Conservation (phyloP, 2,888 invertebrate genomes). For the Andrena praecox region DNA sequence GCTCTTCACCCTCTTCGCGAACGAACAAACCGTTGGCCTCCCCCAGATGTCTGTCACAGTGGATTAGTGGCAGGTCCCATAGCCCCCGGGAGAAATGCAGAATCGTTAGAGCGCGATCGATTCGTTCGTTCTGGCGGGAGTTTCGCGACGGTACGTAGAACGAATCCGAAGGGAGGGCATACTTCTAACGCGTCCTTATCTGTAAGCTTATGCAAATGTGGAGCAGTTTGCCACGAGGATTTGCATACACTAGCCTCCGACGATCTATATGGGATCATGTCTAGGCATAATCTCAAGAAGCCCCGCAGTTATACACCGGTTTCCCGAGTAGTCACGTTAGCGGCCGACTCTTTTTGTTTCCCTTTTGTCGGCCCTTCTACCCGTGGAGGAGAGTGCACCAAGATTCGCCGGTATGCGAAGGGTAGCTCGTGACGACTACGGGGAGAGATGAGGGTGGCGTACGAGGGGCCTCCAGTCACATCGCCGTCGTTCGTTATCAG, state of each 20-base stretch:
- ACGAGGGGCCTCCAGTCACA: neutral
- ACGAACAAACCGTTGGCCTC: no score
- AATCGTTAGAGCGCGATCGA: constrained; percentile 59
- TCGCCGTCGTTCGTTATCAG: constrained; percentile 19
- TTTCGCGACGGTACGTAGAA: constrained; percentile 49
- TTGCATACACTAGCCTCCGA: constrained; percentile 79
- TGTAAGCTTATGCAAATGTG: constrained; percentile 82
- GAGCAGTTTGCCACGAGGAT: constrained; percentile 81
- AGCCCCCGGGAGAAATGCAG: neutral
- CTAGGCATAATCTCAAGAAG: constrained; percentile 80
- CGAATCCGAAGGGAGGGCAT: constrained; percentile 75
- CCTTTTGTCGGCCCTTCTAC: neutral
- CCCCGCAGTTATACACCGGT: constrained; percentile 66
- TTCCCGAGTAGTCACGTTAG: constrained; percentile 69
- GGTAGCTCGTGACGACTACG: neutral
- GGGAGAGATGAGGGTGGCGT: neutral
- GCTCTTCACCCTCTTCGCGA: no score
- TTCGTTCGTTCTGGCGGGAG: constrained; percentile 47
- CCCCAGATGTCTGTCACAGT: no score
- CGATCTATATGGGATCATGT: constrained; percentile 80
- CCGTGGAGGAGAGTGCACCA: neutral
- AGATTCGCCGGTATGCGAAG: neutral
- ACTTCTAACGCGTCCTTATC: constrained; percentile 81
- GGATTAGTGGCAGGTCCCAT: no score
- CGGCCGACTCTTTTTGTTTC: constrained; percentile 28